Percentiles rank a stretch among this genome's conserved stretches.
phyloP scores from a whole-genome alignment of 2,888 invertebrate genomes.

The Dryadula phaetusa region DNA sequence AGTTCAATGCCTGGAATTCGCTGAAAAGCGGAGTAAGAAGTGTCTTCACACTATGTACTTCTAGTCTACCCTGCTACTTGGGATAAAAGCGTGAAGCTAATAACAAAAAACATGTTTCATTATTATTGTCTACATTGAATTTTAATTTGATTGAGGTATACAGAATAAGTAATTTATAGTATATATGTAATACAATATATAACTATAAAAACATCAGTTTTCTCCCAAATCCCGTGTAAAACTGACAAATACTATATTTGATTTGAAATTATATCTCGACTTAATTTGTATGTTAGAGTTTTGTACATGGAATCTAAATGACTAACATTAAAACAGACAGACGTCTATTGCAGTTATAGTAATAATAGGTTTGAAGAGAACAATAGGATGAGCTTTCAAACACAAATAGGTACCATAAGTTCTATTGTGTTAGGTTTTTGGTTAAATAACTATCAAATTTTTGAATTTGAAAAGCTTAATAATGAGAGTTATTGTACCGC shows the following conservation, averaged over 20 bases:
- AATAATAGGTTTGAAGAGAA: conserved; percentile 46
- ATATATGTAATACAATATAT: too few species aligned
- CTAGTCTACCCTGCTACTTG: too few species aligned
- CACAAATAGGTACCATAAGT: conserved; percentile 16
- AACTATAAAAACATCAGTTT: too few species aligned
- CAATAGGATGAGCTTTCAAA: conserved; percentile 41
- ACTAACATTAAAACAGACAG: conserved; percentile 21
- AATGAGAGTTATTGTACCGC: neutral
- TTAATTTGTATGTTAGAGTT: conserved; percentile 28
- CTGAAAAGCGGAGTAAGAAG: too few species aligned
- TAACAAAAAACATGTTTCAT: too few species aligned
- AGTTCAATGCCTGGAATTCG: too few species aligned
- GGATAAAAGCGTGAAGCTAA: too few species aligned
- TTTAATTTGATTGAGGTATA: too few species aligned
- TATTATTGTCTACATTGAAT: too few species aligned
- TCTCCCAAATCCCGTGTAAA: neutral
- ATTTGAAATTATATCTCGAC: conserved; percentile 1
- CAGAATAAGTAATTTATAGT: too few species aligned
- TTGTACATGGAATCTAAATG: conserved; percentile 22
- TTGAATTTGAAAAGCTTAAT: conserved; percentile 16
- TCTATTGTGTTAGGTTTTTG: conserved; percentile 14
- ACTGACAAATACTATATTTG: conserved; percentile 4
- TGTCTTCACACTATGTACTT: too few species aligned
- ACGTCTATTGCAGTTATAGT: conserved; percentile 38
- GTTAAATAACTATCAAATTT: conserved; percentile 18